Conservation (phyloP, 2,113 vertebrate genomes). For the Hippocampus mohnikei region DNA sequence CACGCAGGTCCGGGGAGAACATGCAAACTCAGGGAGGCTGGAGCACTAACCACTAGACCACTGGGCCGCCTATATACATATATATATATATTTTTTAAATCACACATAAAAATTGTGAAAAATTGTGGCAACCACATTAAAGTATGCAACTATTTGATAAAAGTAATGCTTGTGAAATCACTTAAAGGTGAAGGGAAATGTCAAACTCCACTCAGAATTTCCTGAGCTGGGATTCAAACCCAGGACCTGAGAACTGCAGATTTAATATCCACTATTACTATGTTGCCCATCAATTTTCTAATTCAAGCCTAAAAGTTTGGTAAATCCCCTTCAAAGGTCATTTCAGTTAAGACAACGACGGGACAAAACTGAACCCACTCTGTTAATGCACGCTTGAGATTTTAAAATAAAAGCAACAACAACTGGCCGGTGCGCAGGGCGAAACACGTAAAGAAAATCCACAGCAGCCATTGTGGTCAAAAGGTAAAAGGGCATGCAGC, state of each 20-base stretch:
- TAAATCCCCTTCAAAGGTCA: background rate
- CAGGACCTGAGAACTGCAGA: background rate
- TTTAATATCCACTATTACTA: background rate
- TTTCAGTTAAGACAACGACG: background rate
- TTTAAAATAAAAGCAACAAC: background rate
- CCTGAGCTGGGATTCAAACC: background rate
- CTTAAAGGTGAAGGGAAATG: no score
- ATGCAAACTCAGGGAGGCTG: no score
- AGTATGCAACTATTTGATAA: background rate
- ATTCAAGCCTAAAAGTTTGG: background rate
- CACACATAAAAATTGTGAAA: no score
- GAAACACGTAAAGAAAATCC: slow-evolving; percentile 2
- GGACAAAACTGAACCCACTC: background rate
- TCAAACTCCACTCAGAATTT: background rate
- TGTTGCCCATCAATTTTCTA: background rate
- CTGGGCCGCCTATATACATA: no score
- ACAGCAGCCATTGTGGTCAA: slow-evolving; percentile 1
- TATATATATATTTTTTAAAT: no score
- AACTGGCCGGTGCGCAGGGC: background rate
- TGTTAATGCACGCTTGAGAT: background rate
- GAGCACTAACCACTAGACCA: no score
- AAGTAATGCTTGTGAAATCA: no score
- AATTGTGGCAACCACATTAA: no score
- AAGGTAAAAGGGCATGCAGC: slow-evolving; percentile 11
- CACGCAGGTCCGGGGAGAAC: no score